Percentiles rank a stretch among this genome's conserved stretches.
Evolutionary conservation across 2,888 invertebrate species (phyloP).

Genomic region (Rhyacophila evoluta): DNA sequence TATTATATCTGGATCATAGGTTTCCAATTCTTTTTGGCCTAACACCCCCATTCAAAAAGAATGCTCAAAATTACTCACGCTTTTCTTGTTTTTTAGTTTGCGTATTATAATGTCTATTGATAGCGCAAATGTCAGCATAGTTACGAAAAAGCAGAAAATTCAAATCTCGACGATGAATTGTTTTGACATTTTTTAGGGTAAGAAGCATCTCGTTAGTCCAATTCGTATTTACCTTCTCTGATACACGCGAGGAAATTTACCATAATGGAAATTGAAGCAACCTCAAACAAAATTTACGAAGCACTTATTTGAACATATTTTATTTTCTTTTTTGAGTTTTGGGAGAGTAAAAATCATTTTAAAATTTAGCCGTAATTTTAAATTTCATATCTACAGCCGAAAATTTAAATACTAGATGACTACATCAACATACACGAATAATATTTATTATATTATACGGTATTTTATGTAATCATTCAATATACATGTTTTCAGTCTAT

Average conservation of each 20-base stretch:
- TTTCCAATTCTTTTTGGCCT: too few species aligned
- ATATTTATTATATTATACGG: too few species aligned
- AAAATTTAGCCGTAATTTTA: neutral
- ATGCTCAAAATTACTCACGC: neutral
- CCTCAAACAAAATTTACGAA: neutral
- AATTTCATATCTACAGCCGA: neutral
- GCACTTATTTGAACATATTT: neutral
- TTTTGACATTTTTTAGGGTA: neutral
- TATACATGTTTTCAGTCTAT: too few species aligned
- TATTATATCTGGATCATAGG: neutral
- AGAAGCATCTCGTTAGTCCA: neutral
- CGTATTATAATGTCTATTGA: neutral
- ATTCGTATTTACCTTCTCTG: neutral
- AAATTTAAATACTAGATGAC: too few species aligned
- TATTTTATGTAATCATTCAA: too few species aligned
- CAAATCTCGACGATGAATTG: neutral
- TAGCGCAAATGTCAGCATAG: neutral
- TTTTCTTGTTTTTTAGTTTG: neutral
- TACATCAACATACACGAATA: too few species aligned
- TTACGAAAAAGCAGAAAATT: neutral
- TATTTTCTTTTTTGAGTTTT: neutral
- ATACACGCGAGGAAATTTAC: neutral
- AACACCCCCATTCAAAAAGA: too few species aligned
- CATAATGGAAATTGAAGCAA: constrained; percentile 2
- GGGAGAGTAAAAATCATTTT: neutral